Evolutionary conservation across 2,797 vertebrate species (phyloP).

Genomic region (Oreochromis mossambicus): DNA sequence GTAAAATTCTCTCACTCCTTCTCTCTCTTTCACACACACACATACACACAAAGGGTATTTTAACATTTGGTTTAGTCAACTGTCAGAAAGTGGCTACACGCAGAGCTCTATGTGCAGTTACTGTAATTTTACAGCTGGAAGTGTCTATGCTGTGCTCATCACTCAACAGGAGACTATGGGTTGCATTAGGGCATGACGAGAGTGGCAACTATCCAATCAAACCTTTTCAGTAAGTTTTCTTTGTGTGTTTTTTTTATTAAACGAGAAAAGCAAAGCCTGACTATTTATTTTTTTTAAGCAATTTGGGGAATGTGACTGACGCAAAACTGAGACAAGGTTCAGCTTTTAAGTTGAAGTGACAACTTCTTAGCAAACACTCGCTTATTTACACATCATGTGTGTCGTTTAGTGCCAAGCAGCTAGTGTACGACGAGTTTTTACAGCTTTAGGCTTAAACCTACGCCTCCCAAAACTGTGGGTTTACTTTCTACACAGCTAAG

Average conservation of each 20-base stretch:
- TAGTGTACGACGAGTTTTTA: background rate
- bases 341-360: background rate
- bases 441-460: background rate
- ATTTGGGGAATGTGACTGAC: background rate
- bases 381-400: background rate
- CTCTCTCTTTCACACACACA: background rate
- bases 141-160: background rate
- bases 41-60: rapidly evolving
- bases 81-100: background rate
- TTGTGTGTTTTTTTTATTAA: background rate
- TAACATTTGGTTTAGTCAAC: background rate
- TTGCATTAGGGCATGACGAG: background rate
- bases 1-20: background rate
- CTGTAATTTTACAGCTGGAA: background rate
- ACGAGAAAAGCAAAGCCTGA: background rate
- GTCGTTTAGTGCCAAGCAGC: background rate
- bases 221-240: background rate
- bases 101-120: background rate
- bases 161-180: background rate
- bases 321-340: background rate
- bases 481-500: background rate
- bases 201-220: background rate
- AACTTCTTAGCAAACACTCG: background rate
- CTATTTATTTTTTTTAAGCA: background rate
- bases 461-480: background rate